These are phyloP conservation scores for Falco columbarius DNA, from an alignment of 2,797 vertebrate genomes.

Conservation along the genomic window DNA sequence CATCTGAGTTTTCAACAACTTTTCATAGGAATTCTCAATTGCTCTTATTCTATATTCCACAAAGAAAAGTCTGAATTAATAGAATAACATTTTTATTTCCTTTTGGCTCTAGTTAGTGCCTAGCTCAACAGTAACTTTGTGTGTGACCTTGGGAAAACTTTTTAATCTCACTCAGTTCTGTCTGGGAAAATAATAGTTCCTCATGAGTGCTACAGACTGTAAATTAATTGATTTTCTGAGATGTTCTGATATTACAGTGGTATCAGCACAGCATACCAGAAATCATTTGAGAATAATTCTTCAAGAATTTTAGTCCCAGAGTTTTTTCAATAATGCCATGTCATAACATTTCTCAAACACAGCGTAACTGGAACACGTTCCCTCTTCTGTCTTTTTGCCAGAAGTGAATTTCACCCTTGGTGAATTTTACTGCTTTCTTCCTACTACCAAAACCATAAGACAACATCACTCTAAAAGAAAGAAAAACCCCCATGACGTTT, in stretches of 20 bases:
- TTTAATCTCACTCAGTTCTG: constrained; percentile 24
- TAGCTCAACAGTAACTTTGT: neutral
- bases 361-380: neutral
- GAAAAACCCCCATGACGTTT: neutral
- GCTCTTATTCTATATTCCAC: neutral
- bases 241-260: neutral
- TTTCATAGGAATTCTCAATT: neutral
- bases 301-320: neutral
- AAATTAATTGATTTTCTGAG: constrained; percentile 55
- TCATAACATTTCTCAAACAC: neutral
- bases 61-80: neutral
- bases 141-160: constrained; percentile 21
- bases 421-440: neutral
- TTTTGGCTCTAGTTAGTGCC: neutral
- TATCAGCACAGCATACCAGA: constrained; percentile 24
- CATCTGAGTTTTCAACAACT: neutral
- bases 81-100: neutral
- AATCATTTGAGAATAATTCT: constrained; percentile 19
- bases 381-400: neutral
- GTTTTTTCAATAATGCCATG: neutral
- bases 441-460: neutral
- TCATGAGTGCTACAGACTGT: neutral
- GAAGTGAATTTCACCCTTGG: neutral
- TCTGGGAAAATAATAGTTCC: constrained; percentile 23
- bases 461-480: neutral